A percentile compares a stretch with the other conserved stretches of the same genome.
Conservation (phyloP, 2,797 vertebrate genomes). For the Anguilla marmorata region DNA sequence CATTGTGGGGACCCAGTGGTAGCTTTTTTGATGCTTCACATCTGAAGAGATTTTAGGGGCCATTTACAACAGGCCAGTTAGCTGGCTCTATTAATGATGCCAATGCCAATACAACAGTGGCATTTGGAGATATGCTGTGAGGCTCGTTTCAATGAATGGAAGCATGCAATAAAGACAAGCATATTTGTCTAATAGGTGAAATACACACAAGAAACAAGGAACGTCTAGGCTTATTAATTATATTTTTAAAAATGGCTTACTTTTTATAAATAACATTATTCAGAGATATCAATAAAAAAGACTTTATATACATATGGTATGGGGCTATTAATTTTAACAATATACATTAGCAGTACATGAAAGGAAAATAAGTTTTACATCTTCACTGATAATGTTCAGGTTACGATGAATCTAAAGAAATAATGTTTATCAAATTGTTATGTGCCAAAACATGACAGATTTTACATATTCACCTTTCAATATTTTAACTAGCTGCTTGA, state of each 20-base stretch:
- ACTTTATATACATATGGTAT: background rate
- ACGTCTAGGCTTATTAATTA: background rate
- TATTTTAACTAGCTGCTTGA: background rate
- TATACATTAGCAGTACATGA: background rate
- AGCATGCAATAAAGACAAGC: background rate
- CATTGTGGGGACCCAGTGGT: background rate
- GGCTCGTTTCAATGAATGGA: background rate
- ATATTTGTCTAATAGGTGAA: background rate
- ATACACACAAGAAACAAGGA: background rate
- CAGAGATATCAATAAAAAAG: background rate
- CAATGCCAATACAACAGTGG: no score
- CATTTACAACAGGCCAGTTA: background rate
- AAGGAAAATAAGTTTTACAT: background rate
- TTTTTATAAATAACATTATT: background rate
- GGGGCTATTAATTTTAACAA: background rate
- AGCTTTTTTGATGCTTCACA: background rate
- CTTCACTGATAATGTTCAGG: background rate
- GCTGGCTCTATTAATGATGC: background rate
- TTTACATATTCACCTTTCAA: background rate
- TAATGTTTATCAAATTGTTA: background rate
- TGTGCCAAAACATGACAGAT: background rate
- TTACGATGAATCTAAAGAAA: background rate
- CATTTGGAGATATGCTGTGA: no score
- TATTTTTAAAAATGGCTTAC: background rate
- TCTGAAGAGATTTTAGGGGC: background rate